Percentiles rank a stretch among this genome's conserved stretches.
These are phyloP conservation scores for Distichodus sexfasciatus DNA, from an alignment of 2,797 vertebrate genomes.

Conservation along the genomic window DNA sequence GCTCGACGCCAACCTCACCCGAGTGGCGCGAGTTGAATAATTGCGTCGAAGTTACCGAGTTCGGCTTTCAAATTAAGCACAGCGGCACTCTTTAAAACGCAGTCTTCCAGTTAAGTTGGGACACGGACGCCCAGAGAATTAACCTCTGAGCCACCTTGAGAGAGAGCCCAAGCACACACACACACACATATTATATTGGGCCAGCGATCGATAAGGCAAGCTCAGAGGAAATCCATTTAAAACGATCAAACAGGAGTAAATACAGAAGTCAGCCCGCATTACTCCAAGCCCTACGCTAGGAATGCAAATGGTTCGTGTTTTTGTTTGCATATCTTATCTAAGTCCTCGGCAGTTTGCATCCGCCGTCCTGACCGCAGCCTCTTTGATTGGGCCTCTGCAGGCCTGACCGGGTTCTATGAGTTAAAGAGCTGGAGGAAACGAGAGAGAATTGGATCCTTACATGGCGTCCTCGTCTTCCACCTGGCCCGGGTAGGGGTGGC, in stretches of 20 bases:
- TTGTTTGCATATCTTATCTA: slow-evolving; percentile 39
- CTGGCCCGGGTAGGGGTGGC: slow-evolving; percentile 90
- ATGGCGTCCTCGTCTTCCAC: slow-evolving; percentile 83
- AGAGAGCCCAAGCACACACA: too few species aligned
- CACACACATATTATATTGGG: slow-evolving; percentile 66
- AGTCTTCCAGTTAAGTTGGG: slow-evolving; percentile 46
- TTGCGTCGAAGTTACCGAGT: slow-evolving; percentile 11
- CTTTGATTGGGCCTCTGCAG: slow-evolving; percentile 21
- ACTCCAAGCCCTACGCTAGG: slow-evolving; percentile 46
- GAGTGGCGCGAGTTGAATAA: slow-evolving; percentile 20
- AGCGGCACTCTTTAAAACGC: slow-evolving; percentile 53
- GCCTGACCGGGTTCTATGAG: not conserved
- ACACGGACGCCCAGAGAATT: slow-evolving; percentile 60
- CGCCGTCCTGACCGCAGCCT: slow-evolving; percentile 14
- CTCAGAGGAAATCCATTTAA: slow-evolving; percentile 63
- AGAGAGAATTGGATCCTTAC: slow-evolving; percentile 74
- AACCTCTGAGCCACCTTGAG: slow-evolving; percentile 70
- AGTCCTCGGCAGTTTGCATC: slow-evolving; percentile 26
- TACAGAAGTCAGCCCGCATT: slow-evolving; percentile 65
- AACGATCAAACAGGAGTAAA: slow-evolving; percentile 74
- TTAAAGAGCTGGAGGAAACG: slow-evolving; percentile 5
- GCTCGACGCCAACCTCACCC: slow-evolving; percentile 22
- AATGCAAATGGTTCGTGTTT: slow-evolving; percentile 47
- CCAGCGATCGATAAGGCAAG: slow-evolving; percentile 67
- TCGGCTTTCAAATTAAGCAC: slow-evolving; percentile 18